Evolutionary conservation across 2,113 vertebrate genomes (phyloP), one percentile per base, ranked within the genome.

Genomic region (Nothobranchius kuhntae): DNA sequence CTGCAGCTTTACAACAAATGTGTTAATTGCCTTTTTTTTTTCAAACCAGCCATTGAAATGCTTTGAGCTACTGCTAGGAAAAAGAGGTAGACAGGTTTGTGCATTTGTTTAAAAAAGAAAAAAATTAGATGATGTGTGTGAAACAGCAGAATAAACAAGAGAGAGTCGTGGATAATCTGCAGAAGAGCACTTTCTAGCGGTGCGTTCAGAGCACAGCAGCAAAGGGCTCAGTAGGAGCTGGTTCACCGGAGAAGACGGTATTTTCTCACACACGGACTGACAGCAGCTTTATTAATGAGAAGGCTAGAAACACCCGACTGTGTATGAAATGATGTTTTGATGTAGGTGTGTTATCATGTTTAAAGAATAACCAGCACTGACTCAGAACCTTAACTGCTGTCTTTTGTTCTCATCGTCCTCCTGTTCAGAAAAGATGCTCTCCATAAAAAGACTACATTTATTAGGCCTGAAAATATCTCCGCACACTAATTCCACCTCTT

Each of bases 171-270:
- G 46, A 95, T 95, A 94, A 94, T 89, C 94, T 95, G 89, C 94
- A 93, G 91, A 95, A 95, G 94, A 95, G 95, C 95, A 94, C 94
- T 93, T 94, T 92, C 95, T 95, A 95, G 95, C 89, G 95, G 95
- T 68, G 88, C 48, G 75, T 83, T 81, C n/a, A 72, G 83, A 87
- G 87, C 92, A 96, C 89, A 91, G 83, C 94, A 93, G 78, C 59
- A 64, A 13, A 11, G 30, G 56, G 61, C 78, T 67, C 83, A 71
- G 74, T 74, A 17, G 80, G 84, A 87, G 88, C 82, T 69, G 74
- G 67, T 70, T 76, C 75, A 53, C 75, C 81, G 60, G 0, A 83
- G 79, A 84, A 84, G 77, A 77, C 83, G 75, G 78, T 59, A 77
- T 66, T 69, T 78, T 83, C 73, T 76, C 77, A 36, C 59, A 51